Percentiles rank a stretch among this genome's conserved stretches.
These are phyloP conservation scores for Drosophila insularis DNA, from an alignment of 1,140 invertebrate species.

Conservation along the genomic window DNA sequence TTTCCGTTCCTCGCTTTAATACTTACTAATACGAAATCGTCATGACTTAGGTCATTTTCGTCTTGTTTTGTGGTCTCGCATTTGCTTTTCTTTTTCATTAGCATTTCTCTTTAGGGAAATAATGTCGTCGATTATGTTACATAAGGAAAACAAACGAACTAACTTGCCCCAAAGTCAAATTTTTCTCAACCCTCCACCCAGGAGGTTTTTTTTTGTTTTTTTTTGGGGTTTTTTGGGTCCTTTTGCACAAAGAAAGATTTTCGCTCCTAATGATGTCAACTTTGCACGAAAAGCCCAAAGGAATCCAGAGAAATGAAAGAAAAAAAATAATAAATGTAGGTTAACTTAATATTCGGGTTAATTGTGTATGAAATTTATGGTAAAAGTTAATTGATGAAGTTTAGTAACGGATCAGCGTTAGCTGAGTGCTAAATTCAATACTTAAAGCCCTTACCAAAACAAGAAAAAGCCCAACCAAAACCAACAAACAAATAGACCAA, in stretches of 20 bases:
- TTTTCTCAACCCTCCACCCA: background rate
- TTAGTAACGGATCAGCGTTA: background rate
- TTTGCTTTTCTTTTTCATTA: slow-evolving; percentile 60
- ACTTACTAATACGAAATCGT: slow-evolving; percentile 57
- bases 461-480: background rate
- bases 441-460: background rate
- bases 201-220: background rate
- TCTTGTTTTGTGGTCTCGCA: slow-evolving; percentile 53
- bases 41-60: slow-evolving; percentile 48
- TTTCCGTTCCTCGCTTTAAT: slow-evolving; percentile 45
- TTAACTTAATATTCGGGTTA: slow-evolving; percentile 58
- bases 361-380: slow-evolving; percentile 31
- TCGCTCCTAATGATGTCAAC: slow-evolving; percentile 60
- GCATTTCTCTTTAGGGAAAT: slow-evolving; percentile 57
- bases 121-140: slow-evolving; percentile 73
- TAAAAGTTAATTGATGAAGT: slow-evolving; percentile 11
- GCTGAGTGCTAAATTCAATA: background rate
- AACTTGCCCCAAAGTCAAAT: slow-evolving; percentile 42
- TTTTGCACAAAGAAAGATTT: slow-evolving; percentile 47
- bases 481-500: background rate
- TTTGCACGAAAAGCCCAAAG: slow-evolving; percentile 53
- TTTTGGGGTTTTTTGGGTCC: background rate
- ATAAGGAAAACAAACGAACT: slow-evolving; percentile 49
- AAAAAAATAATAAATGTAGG: slow-evolving; percentile 26
- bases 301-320: slow-evolving; percentile 17